Conservation (phyloP, 2,888 invertebrate species). For the Xanthia icteritia region DNA sequence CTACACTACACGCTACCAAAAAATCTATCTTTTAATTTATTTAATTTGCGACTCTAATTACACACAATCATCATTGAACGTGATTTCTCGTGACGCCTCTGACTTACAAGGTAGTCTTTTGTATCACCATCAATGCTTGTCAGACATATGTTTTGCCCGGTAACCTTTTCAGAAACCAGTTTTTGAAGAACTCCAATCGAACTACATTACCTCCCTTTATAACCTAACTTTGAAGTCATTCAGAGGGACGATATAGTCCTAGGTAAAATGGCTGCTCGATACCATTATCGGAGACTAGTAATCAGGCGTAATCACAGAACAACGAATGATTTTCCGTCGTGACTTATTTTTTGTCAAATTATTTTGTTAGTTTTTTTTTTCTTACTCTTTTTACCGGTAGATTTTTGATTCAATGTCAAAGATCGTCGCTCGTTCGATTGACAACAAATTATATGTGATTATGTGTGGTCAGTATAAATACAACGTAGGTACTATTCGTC, state of each 20-base stretch:
- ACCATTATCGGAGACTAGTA: constrained; percentile 87
- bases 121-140: constrained; percentile 85
- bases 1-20: constrained; percentile 77
- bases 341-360: constrained; percentile 83
- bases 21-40: constrained; percentile 82
- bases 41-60: constrained; percentile 88
- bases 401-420: constrained; percentile 86
- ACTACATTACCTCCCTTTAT: constrained; percentile 62
- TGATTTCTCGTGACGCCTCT: constrained; percentile 83
- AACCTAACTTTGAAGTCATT: constrained; percentile 33
- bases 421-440: constrained; percentile 85
- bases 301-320: constrained; percentile 86
- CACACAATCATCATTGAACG: constrained; percentile 83
- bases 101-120: constrained; percentile 89
- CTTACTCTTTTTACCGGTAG: constrained; percentile 72
- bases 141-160: constrained; percentile 82
- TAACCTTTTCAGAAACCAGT: constrained; percentile 80
- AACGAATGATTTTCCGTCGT: constrained; percentile 84
- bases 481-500: constrained; percentile 69
- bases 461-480: constrained; percentile 71
- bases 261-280: constrained; percentile 70
- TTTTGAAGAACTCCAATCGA: constrained; percentile 66
- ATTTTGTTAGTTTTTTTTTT: constrained; percentile 76
- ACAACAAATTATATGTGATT: constrained; percentile 85
- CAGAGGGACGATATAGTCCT: constrained; percentile 72